A percentile compares a stretch with the other conserved stretches of the same genome.
Evolutionary conservation across 2,888 invertebrate genomes (phyloP).

Genomic region (Xylota sylvarum): DNA sequence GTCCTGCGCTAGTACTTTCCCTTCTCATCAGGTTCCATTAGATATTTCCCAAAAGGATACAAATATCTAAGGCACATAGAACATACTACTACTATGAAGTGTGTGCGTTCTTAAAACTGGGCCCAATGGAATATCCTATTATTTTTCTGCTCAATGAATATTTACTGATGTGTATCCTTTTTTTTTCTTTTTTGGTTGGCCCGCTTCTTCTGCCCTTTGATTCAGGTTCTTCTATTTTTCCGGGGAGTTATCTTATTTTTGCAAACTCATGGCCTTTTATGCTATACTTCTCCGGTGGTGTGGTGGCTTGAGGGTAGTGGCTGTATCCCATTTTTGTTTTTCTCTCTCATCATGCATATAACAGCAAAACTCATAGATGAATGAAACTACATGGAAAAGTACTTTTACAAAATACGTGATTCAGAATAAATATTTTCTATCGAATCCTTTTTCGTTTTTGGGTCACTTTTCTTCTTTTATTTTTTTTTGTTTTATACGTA

Average conservation of each 20-base stretch:
- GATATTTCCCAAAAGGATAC: slow-evolving; percentile 75
- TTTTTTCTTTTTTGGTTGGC: slow-evolving; percentile 49
- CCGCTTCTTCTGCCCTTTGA: slow-evolving; percentile 51
- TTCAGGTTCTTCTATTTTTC: slow-evolving; percentile 41
- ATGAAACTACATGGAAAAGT: slow-evolving; percentile 77
- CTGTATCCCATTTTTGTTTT: slow-evolving; percentile 43
- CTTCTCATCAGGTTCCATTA: slow-evolving; percentile 66
- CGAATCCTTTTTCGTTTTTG: slow-evolving; percentile 66
- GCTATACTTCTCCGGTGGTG: neutral
- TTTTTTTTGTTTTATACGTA: neutral
- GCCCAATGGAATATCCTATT: slow-evolving; percentile 76
- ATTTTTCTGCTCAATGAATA: slow-evolving; percentile 77
- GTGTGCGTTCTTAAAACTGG: slow-evolving; percentile 68
- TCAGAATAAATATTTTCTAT: slow-evolving; percentile 75
- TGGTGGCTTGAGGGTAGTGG: slow-evolving; percentile 10
- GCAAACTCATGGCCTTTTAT: slow-evolving; percentile 73
- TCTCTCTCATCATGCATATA: slow-evolving; percentile 72
- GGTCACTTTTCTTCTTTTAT: slow-evolving; percentile 28
- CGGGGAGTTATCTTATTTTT: slow-evolving; percentile 69
- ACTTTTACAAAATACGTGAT: slow-evolving; percentile 77
- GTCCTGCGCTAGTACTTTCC: slow-evolving; percentile 31
- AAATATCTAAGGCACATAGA: slow-evolving; percentile 55
- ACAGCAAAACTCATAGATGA: slow-evolving; percentile 74
- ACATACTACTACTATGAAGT: slow-evolving; percentile 1
- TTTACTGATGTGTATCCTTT: slow-evolving; percentile 76